Percentiles rank a stretch among this genome's conserved stretches.
phyloP scores from a whole-genome alignment of 2,888 invertebrate species.

The Junonia oenone region DNA sequence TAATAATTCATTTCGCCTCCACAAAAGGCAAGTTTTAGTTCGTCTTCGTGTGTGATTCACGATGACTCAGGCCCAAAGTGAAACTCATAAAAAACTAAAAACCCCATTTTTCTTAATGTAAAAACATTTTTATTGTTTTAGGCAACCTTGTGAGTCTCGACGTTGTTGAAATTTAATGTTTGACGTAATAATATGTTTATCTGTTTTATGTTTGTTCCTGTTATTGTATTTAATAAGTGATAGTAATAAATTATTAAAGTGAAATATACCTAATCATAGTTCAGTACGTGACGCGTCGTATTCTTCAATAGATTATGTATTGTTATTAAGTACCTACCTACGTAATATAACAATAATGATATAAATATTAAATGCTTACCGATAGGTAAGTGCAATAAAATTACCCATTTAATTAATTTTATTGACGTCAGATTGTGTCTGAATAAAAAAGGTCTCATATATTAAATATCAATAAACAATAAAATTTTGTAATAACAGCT shows the following conservation, averaged over 20 bases:
- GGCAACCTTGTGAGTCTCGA: neutral
- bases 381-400: neutral
- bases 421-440: neutral
- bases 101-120: neutral
- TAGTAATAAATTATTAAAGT: neutral
- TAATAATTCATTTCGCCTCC: neutral
- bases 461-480: too few species aligned
- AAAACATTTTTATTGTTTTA: constrained; percentile 1
- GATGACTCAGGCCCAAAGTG: constrained; percentile 6
- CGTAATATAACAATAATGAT: neutral
- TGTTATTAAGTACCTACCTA: neutral
- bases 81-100: constrained; percentile 7
- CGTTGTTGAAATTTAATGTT: neutral
- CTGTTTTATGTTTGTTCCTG: neutral
- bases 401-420: neutral
- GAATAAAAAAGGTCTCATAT: too few species aligned
- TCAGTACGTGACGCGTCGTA: neutral
- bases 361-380: neutral
- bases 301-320: neutral
- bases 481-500: too few species aligned
- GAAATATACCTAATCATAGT: too few species aligned
- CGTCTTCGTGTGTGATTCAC: constrained; percentile 11
- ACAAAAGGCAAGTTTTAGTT: neutral
- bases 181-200: neutral
- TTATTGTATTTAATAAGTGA: neutral